A percentile compares a stretch with the other conserved stretches of the same genome.
Evolutionary conservation across 2,113 vertebrate genomes (phyloP).

Genomic region (Cygnus atratus): DNA sequence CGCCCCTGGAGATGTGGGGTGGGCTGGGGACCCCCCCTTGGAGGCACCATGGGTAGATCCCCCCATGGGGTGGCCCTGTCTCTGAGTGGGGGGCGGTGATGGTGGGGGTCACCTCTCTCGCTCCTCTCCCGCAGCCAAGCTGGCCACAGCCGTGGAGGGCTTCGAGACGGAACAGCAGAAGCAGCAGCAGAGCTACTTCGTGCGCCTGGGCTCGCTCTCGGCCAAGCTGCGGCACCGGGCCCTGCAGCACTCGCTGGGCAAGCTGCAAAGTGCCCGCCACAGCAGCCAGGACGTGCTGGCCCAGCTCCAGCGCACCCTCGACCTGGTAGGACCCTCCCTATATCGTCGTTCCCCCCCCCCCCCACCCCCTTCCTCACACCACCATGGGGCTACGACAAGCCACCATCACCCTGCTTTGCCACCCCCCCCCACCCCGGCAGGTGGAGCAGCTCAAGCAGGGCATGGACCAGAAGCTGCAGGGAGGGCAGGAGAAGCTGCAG

Average conservation of each 20-base stretch:
- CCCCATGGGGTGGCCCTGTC: not conserved
- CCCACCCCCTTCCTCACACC: not conserved
- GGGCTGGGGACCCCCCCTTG: not conserved
- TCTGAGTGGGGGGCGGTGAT: fast-evolving
- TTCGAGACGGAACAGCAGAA: slow-evolving; percentile 69
- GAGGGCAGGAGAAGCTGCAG: slow-evolving; percentile 80
- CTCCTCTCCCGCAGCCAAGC: slow-evolving; percentile 29
- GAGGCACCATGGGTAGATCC: not conserved
- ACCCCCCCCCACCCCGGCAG: slow-evolving; percentile 1
- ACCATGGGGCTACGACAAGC: fast-evolving
- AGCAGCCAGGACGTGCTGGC: slow-evolving; percentile 75
- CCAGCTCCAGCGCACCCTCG: slow-evolving; percentile 86
- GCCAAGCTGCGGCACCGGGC: slow-evolving; percentile 84
- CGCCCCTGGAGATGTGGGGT: not conserved
- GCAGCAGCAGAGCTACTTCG: slow-evolving; percentile 84
- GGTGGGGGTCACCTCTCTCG: not conserved
- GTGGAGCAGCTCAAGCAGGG: slow-evolving; percentile 74
- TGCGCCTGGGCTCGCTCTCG: slow-evolving; percentile 92
- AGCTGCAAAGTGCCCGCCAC: slow-evolving; percentile 79
- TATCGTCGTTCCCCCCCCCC: no score
- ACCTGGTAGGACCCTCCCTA: slow-evolving; percentile 76
- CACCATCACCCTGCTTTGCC: not conserved
- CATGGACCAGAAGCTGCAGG: slow-evolving; percentile 62
- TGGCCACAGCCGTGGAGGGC: slow-evolving; percentile 69
- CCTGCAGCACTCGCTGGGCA: slow-evolving; percentile 85